These are phyloP conservation scores for Keiferia lycopersicella DNA, from an alignment of 2,888 invertebrate species.

Conservation along the genomic window DNA sequence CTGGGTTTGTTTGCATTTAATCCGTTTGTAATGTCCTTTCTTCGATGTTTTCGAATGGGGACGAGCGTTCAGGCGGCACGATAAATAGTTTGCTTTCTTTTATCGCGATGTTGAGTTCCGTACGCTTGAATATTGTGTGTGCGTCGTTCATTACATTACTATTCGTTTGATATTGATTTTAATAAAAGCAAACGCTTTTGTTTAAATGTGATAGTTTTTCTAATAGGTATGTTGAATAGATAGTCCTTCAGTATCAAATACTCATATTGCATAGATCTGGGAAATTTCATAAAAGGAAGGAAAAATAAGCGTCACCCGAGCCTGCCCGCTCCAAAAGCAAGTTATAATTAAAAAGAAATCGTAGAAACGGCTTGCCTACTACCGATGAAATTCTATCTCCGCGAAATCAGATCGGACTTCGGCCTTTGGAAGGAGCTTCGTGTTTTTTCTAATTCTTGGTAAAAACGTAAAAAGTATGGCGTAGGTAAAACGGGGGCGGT, in stretches of 20 bases:
- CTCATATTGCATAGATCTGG: conserved; percentile 2
- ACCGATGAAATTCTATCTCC: conserved; percentile 72
- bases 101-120: conserved; percentile 23
- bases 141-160: neutral
- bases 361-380: conserved; percentile 65
- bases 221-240: neutral
- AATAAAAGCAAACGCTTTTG: neutral
- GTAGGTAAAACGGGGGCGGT: conserved; percentile 55
- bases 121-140: neutral
- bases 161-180: neutral
- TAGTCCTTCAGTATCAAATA: conserved; percentile 19
- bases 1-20: conserved; percentile 72
- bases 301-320: conserved; percentile 52
- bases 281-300: conserved; percentile 24
- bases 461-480: conserved; percentile 66
- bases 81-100: conserved; percentile 37
- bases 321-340: conserved; percentile 54
- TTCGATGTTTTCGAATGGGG: conserved; percentile 59
- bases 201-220: neutral
- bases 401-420: conserved; percentile 69
- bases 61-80: conserved; percentile 46
- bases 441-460: conserved; percentile 55
- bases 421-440: conserved; percentile 51
- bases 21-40: conserved; percentile 71
- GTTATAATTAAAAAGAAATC: conserved; percentile 70